Evolutionary conservation across 2,797 vertebrate species (phyloP).

Genomic region (Telmatherina bonti): DNA sequence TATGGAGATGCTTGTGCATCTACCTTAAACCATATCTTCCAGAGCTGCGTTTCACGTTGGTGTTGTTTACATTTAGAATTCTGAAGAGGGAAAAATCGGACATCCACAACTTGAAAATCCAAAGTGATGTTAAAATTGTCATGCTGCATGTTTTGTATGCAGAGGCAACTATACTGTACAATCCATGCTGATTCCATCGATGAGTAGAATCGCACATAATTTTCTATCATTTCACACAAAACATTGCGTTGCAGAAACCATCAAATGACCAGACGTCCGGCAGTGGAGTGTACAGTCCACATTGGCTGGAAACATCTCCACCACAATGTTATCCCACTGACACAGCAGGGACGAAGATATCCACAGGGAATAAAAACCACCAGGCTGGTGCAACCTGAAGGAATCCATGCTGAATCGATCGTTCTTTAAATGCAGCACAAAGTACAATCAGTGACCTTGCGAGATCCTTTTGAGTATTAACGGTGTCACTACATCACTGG

Average conservation of each 20-base stretch:
- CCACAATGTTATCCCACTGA: neutral
- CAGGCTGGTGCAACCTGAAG: neutral
- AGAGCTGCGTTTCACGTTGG: neutral
- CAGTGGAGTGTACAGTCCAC: neutral
- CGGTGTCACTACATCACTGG: neutral
- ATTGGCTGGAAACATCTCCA: neutral
- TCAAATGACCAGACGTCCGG: neutral
- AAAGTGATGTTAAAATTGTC: neutral
- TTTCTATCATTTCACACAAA: neutral
- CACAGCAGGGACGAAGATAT: neutral
- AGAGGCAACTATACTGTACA: conserved; percentile 14
- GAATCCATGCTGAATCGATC: neutral
- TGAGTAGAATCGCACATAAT: neutral
- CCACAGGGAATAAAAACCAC: neutral
- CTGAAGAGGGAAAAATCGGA: neutral
- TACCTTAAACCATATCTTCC: neutral
- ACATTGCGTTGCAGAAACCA: neutral
- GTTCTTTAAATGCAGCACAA: neutral
- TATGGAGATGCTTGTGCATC: neutral
- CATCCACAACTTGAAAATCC: conserved; percentile 4
- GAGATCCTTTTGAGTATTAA: neutral
- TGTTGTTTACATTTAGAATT: conserved; percentile 21
- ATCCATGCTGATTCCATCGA: conserved; percentile 2
- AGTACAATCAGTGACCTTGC: neutral
- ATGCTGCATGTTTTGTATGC: neutral